Evolutionary conservation across 2,888 invertebrate species (phyloP).

Genomic region (Drosophila siamana): DNA sequence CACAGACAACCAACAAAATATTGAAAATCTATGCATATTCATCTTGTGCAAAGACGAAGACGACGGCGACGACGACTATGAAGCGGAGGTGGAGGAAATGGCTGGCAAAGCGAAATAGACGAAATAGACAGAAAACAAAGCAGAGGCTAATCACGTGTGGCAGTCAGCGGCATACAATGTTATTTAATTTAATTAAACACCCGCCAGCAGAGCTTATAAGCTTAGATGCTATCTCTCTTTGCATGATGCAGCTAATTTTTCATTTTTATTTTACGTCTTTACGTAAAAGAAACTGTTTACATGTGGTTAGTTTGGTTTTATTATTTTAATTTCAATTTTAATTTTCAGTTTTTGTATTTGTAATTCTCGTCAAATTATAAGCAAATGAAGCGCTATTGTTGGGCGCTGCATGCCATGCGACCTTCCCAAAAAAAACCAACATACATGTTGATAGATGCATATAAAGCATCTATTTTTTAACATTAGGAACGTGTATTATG

Average conservation of each 20-base stretch:
- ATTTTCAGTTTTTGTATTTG: constrained; percentile 17
- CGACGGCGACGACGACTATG: not conserved
- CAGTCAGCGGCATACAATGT: constrained; percentile 49
- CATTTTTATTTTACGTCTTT: constrained; percentile 43
- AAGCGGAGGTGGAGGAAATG: constrained; percentile 10
- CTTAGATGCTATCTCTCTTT: not conserved
- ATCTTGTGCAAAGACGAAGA: constrained; percentile 33
- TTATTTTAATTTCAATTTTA: constrained; percentile 16
- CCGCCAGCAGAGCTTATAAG: constrained; percentile 26
- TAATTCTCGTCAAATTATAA: constrained; percentile 42
- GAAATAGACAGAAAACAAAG: constrained; percentile 48
- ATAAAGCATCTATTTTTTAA: constrained; percentile 47
- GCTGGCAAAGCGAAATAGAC: constrained; percentile 44
- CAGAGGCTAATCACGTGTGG: constrained; percentile 72
- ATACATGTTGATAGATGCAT: constrained; percentile 40
- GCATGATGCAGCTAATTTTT: constrained; percentile 38
- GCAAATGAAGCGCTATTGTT: constrained; percentile 70
- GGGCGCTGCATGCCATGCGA: constrained; percentile 32
- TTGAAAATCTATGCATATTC: constrained; percentile 67
- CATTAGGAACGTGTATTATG: constrained; percentile 44
- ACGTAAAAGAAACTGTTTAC: constrained; percentile 56
- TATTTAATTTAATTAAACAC: constrained; percentile 64
- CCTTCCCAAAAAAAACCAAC: constrained; percentile 53
- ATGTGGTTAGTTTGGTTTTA: constrained; percentile 42
- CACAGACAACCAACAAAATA: constrained; percentile 47